These are phyloP conservation scores for Sylvia borin DNA, from an alignment of 2,797 vertebrate species.

Conservation along the genomic window DNA sequence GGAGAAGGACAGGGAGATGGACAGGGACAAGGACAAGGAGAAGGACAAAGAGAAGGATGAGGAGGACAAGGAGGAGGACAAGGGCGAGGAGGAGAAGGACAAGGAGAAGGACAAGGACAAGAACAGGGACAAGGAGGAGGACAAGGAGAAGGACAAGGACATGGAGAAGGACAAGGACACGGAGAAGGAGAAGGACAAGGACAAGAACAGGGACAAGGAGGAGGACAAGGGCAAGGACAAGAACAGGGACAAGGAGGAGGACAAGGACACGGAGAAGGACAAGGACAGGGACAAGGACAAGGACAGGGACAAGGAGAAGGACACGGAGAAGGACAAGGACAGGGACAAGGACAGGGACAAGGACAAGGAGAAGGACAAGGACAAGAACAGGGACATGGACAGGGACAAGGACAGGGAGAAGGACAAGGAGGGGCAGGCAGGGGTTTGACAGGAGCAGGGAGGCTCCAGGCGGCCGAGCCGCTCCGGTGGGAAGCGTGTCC, in stretches of 20 bases:
- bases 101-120: background rate
- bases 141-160: no score
- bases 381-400: no score
- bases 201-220: fast-evolving
- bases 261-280: no score
- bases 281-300: background rate
- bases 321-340: background rate
- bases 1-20: background rate
- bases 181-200: background rate
- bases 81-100: background rate
- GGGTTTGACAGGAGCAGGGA: background rate
- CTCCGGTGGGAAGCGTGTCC: background rate
- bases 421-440: background rate
- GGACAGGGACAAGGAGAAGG: background rate
- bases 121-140: no score
- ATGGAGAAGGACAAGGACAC: background rate
- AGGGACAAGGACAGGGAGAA: no score
- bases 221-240: no score
- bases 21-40: background rate
- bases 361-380: background rate
- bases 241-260: no score
- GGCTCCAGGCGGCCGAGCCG: fast-evolving
- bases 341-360: background rate
- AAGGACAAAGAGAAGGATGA: background rate
- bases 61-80: fast-evolving